Percentiles rank a stretch among this genome's conserved stretches.
phyloP scores from a whole-genome alignment of 1,140 invertebrate species.

The Zaprionus lachaisei region DNA sequence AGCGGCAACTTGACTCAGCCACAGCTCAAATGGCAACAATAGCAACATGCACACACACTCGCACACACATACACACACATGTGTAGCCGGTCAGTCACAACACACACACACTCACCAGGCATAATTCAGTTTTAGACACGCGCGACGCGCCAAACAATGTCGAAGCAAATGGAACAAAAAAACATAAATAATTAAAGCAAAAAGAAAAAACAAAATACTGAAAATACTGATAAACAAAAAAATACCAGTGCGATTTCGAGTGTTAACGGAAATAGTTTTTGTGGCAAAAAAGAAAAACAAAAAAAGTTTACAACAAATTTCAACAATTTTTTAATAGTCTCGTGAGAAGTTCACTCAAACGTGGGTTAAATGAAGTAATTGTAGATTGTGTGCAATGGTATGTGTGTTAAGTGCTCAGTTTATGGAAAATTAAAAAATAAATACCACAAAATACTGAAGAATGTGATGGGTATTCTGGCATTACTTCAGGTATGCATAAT shows the following conservation, averaged over 20 bases:
- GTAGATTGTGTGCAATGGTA: background rate
- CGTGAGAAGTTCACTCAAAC: background rate
- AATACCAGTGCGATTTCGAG: background rate
- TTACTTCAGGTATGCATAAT: background rate
- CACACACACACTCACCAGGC: constrained; percentile 20
- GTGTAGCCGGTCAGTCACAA: constrained; percentile 26
- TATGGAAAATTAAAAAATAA: background rate
- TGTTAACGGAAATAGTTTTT: constrained; percentile 4
- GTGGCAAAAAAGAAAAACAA: background rate
- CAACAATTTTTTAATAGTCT: background rate
- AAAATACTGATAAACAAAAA: background rate
- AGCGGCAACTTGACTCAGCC: constrained; percentile 13
- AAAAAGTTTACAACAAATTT: background rate
- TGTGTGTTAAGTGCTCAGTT: constrained; percentile 2
- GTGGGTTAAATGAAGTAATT: background rate
- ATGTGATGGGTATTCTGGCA: background rate
- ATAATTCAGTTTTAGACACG: constrained; percentile 45
- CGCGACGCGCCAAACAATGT: constrained; percentile 34
- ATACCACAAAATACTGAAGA: background rate
- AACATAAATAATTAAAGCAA: background rate
- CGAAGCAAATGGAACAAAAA: background rate
- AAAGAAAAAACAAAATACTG: constrained; percentile 6
- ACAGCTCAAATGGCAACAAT: constrained; percentile 39
- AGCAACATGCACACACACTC: constrained; percentile 4
- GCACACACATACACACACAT: background rate